A percentile compares a stretch with the other conserved stretches of the same genome.
Evolutionary conservation across 2,888 invertebrate genomes (phyloP).

Genomic region (Subacronicta megacephala): DNA sequence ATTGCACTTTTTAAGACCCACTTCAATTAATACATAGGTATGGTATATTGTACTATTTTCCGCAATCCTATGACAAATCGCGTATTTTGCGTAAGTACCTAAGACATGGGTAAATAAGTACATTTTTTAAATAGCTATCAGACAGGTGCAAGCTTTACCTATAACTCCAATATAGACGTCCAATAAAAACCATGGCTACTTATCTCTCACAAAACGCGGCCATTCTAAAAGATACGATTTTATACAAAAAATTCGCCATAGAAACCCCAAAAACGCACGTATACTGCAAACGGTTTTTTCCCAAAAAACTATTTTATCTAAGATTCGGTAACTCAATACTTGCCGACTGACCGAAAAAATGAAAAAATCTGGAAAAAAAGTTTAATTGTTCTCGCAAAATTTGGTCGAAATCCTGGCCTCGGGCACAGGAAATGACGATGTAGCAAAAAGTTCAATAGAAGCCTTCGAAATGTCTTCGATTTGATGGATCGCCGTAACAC

Average conservation of each 20-base stretch:
- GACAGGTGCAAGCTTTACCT: conserved; percentile 59
- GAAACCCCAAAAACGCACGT: conserved; percentile 66
- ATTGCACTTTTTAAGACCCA: too few species aligned
- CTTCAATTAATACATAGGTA: too few species aligned
- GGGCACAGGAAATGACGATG: conserved; percentile 85
- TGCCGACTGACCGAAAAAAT: conserved; percentile 82
- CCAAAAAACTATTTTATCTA: conserved; percentile 72
- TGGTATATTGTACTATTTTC: too few species aligned
- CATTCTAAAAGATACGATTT: conserved; percentile 55
- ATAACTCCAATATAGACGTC: conserved; percentile 42
- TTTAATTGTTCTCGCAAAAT: conserved; percentile 84
- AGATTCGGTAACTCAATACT: conserved; percentile 80
- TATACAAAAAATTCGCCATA: conserved; percentile 63
- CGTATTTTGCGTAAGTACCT: too few species aligned
- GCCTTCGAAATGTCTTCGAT: conserved; percentile 80
- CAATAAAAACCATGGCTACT: conserved; percentile 66
- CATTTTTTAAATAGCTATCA: conserved; percentile 12
- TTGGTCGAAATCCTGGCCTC: conserved; percentile 75
- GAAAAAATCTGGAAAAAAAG: conserved; percentile 73
- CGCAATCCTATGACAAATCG: too few species aligned
- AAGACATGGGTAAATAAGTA: not conserved
- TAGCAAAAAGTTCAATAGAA: conserved; percentile 83
- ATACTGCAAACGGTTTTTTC: conserved; percentile 69
- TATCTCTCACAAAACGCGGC: conserved; percentile 66
- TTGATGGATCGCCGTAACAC: conserved; percentile 88